Base-by-base conservation (phyloP, 2,113 vertebrate species). In the Muntiacus muntjak region DNA sequence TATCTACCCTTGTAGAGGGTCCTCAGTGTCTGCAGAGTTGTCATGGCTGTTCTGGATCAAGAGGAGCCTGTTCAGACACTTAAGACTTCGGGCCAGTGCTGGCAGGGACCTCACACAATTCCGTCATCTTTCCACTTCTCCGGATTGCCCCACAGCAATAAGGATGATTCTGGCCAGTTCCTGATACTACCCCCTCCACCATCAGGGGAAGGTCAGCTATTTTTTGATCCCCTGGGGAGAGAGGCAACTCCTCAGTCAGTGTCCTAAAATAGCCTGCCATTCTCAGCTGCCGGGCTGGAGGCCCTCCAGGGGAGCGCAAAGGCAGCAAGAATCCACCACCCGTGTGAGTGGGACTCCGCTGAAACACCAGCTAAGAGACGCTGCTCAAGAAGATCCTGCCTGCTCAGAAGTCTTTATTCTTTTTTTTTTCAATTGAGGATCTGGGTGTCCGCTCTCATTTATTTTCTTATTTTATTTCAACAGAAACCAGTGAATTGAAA, bases 251-350 rank as follows among this genome's bases (percentile, higher is more conserved):
- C 99, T 99, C 99, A 99, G 98, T 99, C 99, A 99, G 98, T 98
- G 97, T 98, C 99, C 99, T 98, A 99, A 99, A 99, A 99, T 99
- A 99, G 99, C 98, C 97, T 79, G 94, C 89, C 97, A 98, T 98
- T 98, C 98, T 98, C 98, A 98, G 99, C 98, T 98, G 98, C 98
- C 96, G 89, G 94, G 23, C 95, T 98, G 98, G 96, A 98, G 97
- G 93, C 98, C 98, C 99, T 98, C 98, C 99, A 98, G 98, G 97
- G 86, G 92, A 97, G 92, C 98, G 94, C 97, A 97, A 97, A 97
- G 93, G 98, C 97, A 97, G 95, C 50, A 52, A 71, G 92, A 92
- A 85, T 85, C 0, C 2, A 83, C 84, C 19, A 1, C 40, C 52
- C n/a, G 50, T 87, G 71, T n/a, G 96, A 96, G 79, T 57, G 97